These are phyloP conservation scores for Pachyuromys duprasi DNA, from an alignment of 2,797 vertebrate species.

Conservation along the genomic window DNA sequence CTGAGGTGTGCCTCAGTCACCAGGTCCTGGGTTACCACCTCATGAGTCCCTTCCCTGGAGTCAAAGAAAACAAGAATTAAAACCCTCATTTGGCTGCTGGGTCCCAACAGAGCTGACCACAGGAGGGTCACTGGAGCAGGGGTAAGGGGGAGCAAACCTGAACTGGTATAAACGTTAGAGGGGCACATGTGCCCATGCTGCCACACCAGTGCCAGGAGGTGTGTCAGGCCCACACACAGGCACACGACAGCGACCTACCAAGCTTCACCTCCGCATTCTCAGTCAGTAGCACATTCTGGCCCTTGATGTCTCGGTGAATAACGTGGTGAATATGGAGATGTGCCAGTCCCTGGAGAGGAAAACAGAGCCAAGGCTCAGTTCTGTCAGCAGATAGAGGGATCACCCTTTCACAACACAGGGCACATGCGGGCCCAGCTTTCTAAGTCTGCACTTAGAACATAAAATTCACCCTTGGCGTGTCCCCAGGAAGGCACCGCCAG, in stretches of 20 bases:
- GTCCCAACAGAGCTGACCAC: too few relatives aligned
- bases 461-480: not conserved
- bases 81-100: too few relatives aligned
- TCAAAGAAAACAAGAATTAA: not conserved
- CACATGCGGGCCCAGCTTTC: fast-evolving
- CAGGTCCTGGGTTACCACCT: not conserved
- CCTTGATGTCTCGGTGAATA: conserved; percentile 99
- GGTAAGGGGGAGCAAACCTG: too few relatives aligned
- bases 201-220: too few relatives aligned
- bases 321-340: conserved; percentile 99
- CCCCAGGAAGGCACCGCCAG: not conserved
- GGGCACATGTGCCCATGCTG: too few relatives aligned
- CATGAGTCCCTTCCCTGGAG: not conserved
- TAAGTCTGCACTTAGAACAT: not conserved
- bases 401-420: not conserved
- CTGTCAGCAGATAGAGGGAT: not conserved
- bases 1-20: not conserved
- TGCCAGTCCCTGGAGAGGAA: conserved; percentile 92
- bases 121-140: too few relatives aligned
- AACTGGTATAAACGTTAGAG: too few relatives aligned
- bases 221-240: too few relatives aligned
- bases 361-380: conserved; percentile 25
- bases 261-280: conserved; percentile 99
- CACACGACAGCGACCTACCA: conserved; percentile 87
- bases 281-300: conserved; percentile 97